Evolutionary conservation across 35 echinoderm and acorn worm species (phyloP).

Genomic region (Patiria miniata): DNA sequence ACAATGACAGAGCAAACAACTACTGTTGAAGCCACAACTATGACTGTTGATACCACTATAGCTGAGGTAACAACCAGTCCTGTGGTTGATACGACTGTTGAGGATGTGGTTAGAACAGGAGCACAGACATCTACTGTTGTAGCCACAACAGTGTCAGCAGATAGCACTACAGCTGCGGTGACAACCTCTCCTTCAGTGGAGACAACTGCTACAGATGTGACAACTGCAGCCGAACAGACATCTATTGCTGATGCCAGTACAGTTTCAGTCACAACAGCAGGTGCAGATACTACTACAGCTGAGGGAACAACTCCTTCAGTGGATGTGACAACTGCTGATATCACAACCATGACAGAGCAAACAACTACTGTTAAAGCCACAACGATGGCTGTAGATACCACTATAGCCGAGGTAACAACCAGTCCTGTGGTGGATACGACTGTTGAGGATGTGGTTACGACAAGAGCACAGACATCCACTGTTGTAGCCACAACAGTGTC

Average conservation of each 20-base stretch:
- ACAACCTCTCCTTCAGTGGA: background rate
- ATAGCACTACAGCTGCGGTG: background rate
- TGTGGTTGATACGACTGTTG: too few relatives aligned
- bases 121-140: background rate
- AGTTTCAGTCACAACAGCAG: background rate
- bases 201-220: background rate
- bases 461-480: background rate
- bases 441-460: background rate
- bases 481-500: background rate
- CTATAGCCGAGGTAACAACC: background rate
- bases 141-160: background rate
- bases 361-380: background rate
- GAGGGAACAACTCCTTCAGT: background rate
- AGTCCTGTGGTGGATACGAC: background rate
- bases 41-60: too few relatives aligned
- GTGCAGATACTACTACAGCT: background rate
- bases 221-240: background rate
- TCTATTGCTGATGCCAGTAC: background rate
- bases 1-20: too few relatives aligned
- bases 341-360: background rate
- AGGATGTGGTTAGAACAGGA: too few relatives aligned
- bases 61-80: too few relatives aligned
- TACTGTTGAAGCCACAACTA: too few relatives aligned
- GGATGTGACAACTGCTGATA: background rate
- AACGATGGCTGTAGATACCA: background rate